Conservation (phyloP, 1,140 invertebrate genomes). For the Anadara kagoshimensis region DNA sequence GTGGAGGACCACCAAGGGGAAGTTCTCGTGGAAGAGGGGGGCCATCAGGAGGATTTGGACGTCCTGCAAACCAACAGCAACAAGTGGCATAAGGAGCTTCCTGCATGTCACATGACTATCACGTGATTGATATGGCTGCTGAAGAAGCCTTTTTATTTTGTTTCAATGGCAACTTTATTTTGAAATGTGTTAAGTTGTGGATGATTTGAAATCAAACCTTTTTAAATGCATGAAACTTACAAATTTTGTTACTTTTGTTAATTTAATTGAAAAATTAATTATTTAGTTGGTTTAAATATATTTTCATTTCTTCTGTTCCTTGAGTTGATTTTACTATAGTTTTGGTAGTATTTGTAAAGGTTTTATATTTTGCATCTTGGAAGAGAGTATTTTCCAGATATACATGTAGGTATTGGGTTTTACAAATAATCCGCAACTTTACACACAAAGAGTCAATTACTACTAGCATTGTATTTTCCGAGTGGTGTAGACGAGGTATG, state of each 20-base stretch:
- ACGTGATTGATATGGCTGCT: not conserved
- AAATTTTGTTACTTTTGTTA: not conserved
- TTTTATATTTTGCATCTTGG: constrained; percentile 12
- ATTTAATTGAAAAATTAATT: no score
- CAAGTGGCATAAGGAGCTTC: constrained; percentile 16
- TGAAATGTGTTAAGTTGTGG: not conserved
- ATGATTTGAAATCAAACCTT: not conserved
- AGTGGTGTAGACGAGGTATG: constrained; percentile 17
- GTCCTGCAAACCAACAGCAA: constrained; percentile 3
- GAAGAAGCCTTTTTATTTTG: constrained; percentile 15
- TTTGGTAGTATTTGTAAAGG: constrained; percentile 2
- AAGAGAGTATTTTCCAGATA: no score
- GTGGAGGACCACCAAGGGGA: constrained; percentile 16
- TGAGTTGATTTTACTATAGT: not conserved
- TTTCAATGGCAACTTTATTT: constrained; percentile 13
- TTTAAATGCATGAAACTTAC: not conserved
- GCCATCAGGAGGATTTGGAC: constrained; percentile 22
- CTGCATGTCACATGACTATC: not conserved
- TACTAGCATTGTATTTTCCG: not conserved
- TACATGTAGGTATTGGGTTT: no score
- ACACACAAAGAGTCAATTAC: no score
- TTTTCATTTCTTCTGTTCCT: constrained; percentile 4
- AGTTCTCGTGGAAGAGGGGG: constrained; percentile 9
- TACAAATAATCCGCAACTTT: no score
- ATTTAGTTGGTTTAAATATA: not conserved